Evolutionary conservation across 1,140 invertebrate genomes (phyloP), one percentile per base, ranked within the genome.

Genomic region (Drosophila sechellia): DNA sequence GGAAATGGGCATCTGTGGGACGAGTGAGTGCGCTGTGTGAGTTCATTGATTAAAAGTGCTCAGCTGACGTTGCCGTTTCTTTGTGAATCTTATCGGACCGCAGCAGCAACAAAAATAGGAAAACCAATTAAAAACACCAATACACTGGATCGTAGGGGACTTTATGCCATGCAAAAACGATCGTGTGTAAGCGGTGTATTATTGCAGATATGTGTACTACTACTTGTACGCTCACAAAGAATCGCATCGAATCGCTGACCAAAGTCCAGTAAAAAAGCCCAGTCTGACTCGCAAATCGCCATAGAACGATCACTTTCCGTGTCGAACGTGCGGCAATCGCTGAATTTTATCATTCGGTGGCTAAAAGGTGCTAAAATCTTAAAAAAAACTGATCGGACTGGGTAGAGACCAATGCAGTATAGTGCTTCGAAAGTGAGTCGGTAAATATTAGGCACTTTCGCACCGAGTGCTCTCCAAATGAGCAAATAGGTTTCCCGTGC

Each of bases 1-100:
- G 74, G 64, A 42, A 45, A 65, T 65, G 64, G 64, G 59, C 64
- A 68, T 68, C 64, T 68, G 64, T 15, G 39, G 48, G 43, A n/a
- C 64, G 79, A 84, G 56, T 66, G 69, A 31, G 31, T 31, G 31
- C 6, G 31, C 31, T 31, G 31, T 31, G 31, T 31, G 31, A 75
- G 66, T 83, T 87, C 84, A 86, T 86, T 86, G 83, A 86, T 86
- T 86, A 81, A 76, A 84, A 75, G 61, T 66, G 59, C 60, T 42
- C 65, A 85, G 71, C 84, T 86, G 83, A 79, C 83, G 70, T 69
- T 86, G 73, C 25, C 74, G 63, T 74, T 85, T 85, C 78, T 83
- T 83, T 76, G 75, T 71, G 53, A 79, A 65, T 73, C 75, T 86
- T 86, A 87, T 87, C 79, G 66, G 35, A 35, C 72, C 40, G 66